Percentiles rank a stretch among this genome's conserved stretches.
These are phyloP conservation scores for Hoplostethus atlanticus DNA, from an alignment of 2,797 vertebrate genomes.

Conservation along the genomic window DNA sequence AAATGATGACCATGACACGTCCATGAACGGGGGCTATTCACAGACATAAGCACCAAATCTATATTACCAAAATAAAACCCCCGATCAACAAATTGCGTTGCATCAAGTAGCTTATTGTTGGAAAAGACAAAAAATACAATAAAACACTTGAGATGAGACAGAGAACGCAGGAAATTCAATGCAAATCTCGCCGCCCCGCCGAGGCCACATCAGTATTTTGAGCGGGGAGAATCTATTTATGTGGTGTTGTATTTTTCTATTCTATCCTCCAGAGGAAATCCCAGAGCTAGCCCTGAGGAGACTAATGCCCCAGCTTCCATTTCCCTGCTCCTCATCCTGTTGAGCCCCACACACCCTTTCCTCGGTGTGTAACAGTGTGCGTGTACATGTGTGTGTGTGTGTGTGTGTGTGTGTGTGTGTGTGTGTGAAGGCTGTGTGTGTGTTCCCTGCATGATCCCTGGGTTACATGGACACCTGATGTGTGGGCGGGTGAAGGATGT, in stretches of 20 bases:
- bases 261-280: constrained; percentile 77
- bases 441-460: constrained; percentile 45
- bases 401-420: constrained; percentile 34
- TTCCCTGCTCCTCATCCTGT: constrained; percentile 75
- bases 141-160: constrained; percentile 55
- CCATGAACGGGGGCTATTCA: constrained; percentile 21
- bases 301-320: constrained; percentile 62
- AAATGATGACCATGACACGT: constrained; percentile 39
- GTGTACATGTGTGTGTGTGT: constrained; percentile 11
- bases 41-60: constrained; percentile 19
- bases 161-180: constrained; percentile 61
- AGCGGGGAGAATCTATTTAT: constrained; percentile 75
- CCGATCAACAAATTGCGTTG: constrained; percentile 56
- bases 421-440: constrained; percentile 1
- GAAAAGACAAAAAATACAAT: constrained; percentile 38
- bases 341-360: constrained; percentile 58
- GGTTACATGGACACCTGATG: constrained; percentile 63
- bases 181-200: constrained; percentile 53
- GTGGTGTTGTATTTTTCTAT: constrained; percentile 66
- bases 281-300: constrained; percentile 65
- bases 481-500: constrained; percentile 46
- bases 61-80: constrained; percentile 40
- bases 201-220: constrained; percentile 62
- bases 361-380: constrained; percentile 22
- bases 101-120: constrained; percentile 47